Percentiles rank a stretch among this genome's conserved stretches.
These are phyloP conservation scores for Taphrorychus bicolor DNA, from an alignment of 2,888 invertebrate genomes.

Conservation along the genomic window DNA sequence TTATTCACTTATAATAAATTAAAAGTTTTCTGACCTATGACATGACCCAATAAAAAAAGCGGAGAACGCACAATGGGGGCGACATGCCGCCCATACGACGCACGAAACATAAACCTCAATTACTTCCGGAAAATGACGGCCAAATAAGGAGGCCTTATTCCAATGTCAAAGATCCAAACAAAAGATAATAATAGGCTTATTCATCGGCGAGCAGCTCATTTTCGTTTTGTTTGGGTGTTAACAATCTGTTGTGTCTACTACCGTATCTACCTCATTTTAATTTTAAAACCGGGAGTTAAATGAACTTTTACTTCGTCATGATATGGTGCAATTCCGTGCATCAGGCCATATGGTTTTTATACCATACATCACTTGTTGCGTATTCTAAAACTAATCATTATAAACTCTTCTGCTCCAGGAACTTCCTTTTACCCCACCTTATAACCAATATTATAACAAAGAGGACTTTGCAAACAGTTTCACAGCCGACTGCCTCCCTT, in stretches of 20 bases:
- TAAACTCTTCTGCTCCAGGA: neutral
- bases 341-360: neutral
- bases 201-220: constrained; percentile 23
- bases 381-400: neutral
- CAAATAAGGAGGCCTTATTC: constrained; percentile 34
- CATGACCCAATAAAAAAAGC: constrained; percentile 12
- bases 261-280: constrained; percentile 28
- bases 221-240: constrained; percentile 37
- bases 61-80: neutral
- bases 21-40: constrained; percentile 32
- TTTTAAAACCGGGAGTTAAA: constrained; percentile 30
- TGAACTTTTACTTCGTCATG: constrained; percentile 16
- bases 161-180: constrained; percentile 27
- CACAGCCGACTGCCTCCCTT: neutral
- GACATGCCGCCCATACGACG: neutral
- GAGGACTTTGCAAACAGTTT: neutral
- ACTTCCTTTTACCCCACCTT: neutral
- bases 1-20: neutral
- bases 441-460: neutral
- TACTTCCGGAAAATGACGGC: constrained; percentile 37
- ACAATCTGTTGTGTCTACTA: constrained; percentile 37
- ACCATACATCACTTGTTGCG: neutral
- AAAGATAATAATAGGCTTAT: constrained; percentile 39
- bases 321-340: neutral
- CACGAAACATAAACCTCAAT: constrained; percentile 25